Percentiles rank a stretch among this genome's conserved stretches.
phyloP scores from a whole-genome alignment of 2,113 vertebrate genomes.

The Actenoides hombroni region DNA sequence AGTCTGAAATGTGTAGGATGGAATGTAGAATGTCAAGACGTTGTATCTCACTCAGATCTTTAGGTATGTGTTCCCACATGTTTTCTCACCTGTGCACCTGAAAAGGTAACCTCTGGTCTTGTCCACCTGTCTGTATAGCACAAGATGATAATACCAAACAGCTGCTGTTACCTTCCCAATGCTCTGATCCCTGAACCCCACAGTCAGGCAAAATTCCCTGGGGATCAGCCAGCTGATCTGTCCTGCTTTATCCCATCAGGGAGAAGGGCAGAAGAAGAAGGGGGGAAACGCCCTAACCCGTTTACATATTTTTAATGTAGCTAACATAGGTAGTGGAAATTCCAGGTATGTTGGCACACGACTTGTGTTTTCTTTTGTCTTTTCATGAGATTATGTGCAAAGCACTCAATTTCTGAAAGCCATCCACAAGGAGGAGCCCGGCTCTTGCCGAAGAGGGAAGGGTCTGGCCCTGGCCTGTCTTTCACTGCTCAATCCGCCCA shows the following conservation, averaged over 20 bases:
- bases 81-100: not conserved
- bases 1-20: not conserved
- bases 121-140: not conserved
- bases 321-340: not conserved
- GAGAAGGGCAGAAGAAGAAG: not conserved
- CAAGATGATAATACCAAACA: not conserved
- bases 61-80: not conserved
- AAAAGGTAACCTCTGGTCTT: not conserved
- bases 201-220: not conserved
- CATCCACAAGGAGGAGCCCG: slow-evolving; percentile 70
- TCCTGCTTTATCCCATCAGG: not conserved
- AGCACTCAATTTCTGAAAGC: not conserved
- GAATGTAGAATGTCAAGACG: accelerated
- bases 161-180: not conserved
- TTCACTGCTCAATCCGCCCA: not conserved
- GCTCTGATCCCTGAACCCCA: not conserved
- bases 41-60: not conserved
- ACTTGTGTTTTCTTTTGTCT: not conserved
- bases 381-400: not conserved
- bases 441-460: not conserved
- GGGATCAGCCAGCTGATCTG: not conserved
- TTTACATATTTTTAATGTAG: not conserved
- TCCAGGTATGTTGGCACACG: not conserved
- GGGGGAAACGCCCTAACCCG: not conserved
- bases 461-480: not conserved